These are phyloP conservation scores for Drosophila prolongata DNA, from an alignment of 2,888 invertebrate genomes.

Conservation along the genomic window DNA sequence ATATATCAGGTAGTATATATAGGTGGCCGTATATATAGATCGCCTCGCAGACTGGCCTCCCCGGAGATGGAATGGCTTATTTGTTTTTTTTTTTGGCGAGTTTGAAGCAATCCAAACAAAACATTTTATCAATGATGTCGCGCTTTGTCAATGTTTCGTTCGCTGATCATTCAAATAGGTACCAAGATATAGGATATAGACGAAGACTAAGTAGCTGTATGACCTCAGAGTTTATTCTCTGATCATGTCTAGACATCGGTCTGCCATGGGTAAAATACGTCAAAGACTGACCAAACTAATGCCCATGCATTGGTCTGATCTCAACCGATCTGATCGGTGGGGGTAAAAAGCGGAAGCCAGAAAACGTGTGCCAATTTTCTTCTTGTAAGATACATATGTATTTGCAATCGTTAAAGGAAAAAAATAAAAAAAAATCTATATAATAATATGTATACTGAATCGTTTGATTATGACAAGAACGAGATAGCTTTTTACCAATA, in stretches of 20 bases:
- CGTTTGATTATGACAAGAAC: too few species aligned
- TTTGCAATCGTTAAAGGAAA: neutral
- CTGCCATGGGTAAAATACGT: slow-evolving; percentile 61
- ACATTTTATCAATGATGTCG: slow-evolving; percentile 60
- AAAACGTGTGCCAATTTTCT: slow-evolving; percentile 37
- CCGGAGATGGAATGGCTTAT: slow-evolving; percentile 50
- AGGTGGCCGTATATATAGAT: slow-evolving; percentile 34
- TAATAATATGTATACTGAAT: neutral
- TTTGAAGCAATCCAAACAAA: slow-evolving; percentile 41
- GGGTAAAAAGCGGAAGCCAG: slow-evolving; percentile 23
- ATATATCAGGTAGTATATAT: slow-evolving; percentile 43
- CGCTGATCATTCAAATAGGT: slow-evolving; percentile 13
- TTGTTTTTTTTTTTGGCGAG: slow-evolving; percentile 23
- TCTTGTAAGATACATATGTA: neutral
- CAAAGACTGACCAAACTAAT: slow-evolving; percentile 56
- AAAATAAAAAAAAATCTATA: neutral
- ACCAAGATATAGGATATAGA: slow-evolving; percentile 15
- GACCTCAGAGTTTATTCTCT: slow-evolving; percentile 70
- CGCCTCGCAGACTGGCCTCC: slow-evolving; percentile 65
- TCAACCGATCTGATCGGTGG: slow-evolving; percentile 21
- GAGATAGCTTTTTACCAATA: too few species aligned
- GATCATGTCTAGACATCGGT: slow-evolving; percentile 70
- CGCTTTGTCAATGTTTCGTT: slow-evolving; percentile 40
- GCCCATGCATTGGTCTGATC: slow-evolving; percentile 53
- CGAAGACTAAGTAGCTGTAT: slow-evolving; percentile 53